Conservation (phyloP, 2,888 invertebrate species). For the Polia nebulosa region DNA sequence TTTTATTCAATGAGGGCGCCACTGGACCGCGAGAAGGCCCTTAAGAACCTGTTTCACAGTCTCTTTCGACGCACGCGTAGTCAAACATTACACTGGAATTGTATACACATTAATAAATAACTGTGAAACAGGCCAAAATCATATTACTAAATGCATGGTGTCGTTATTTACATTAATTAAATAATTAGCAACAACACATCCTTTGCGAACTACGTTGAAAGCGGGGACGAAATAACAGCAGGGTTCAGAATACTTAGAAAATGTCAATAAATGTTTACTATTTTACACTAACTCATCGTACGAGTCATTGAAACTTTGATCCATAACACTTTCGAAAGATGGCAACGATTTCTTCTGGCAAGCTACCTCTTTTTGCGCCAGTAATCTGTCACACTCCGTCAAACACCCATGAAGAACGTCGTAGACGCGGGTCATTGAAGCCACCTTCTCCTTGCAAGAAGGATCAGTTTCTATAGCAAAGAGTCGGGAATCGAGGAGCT, state of each 20-base stretch:
- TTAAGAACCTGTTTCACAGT: neutral
- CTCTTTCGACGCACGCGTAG: too few species aligned
- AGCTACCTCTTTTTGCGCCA: conserved; percentile 81
- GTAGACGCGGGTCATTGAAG: conserved; percentile 88
- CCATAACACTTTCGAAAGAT: conserved; percentile 82
- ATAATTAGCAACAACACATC: conserved; percentile 30
- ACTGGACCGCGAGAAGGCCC: too few species aligned
- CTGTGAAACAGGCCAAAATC: neutral
- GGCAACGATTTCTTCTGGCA: conserved; percentile 72
- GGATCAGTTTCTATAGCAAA: conserved; percentile 90
- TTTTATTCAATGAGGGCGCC: too few species aligned
- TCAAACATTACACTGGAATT: neutral
- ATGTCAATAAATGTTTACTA: conserved; percentile 3
- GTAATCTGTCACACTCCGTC: conserved; percentile 85
- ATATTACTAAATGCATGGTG: conserved; percentile 14
- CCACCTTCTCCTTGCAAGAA: conserved; percentile 88
- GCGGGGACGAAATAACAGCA: conserved; percentile 58
- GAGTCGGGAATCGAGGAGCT: conserved; percentile 86
- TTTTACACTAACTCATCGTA: conserved; percentile 82
- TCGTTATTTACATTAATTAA: conserved; percentile 49
- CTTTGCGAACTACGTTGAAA: conserved; percentile 37
- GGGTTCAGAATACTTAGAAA: conserved; percentile 32
- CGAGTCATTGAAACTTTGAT: conserved; percentile 83
- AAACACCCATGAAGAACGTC: conserved; percentile 85
- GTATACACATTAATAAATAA: neutral